Evolutionary conservation across 2,113 vertebrate species (phyloP), one percentile per base, ranked within the genome.

Genomic region (Trichechus manatus): DNA sequence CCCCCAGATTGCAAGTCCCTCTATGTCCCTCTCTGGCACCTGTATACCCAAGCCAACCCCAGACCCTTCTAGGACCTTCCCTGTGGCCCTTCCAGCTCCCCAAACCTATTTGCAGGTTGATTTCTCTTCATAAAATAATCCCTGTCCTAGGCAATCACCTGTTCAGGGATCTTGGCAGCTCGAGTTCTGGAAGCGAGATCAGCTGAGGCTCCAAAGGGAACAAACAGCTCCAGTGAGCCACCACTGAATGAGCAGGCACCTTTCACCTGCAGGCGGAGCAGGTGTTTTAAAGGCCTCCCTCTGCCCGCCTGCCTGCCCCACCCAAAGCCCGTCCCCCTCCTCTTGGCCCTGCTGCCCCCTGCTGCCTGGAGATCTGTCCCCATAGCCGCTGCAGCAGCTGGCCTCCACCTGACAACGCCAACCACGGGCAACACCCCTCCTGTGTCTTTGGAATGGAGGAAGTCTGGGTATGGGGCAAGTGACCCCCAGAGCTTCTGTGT

Each of bases 261-360:
- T 94, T 93, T 95, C 92, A 87, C 96, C 95, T 95, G 77, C 72
- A 86, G 79, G 93, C 10, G 22, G 84, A 94, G 89, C 95, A 96
- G 93, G 80, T 10, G 61, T 66, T 97, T 97, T 96, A 97, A 97
- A 96, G 92, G 81, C 94, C 56, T 91, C 80, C 86, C 93, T 89
- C 72, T 63, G 56, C 91, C 92, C 2, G 78, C 95, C 70, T 0
- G 4, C 75, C 56, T 42, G 94, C 97, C 94, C 96, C 95, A 89
- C 96, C 94, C 61, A 1, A 64, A 74, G 33, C 56, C 22, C 0
- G n/a, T 14, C 23, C 25, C 8, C 93, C 86, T 89, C 72, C 29
- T 36, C 78, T 87, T 53, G 64, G 39, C 79, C 96, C 72, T 97
- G 79, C 97, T 98, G 97, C 94, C 97, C 96, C 66, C 97, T 97